A percentile compares a stretch with the other conserved stretches of the same genome.
These are phyloP conservation scores for Xestia sexstrigata DNA, from an alignment of 2,888 invertebrate species.

Conservation along the genomic window DNA sequence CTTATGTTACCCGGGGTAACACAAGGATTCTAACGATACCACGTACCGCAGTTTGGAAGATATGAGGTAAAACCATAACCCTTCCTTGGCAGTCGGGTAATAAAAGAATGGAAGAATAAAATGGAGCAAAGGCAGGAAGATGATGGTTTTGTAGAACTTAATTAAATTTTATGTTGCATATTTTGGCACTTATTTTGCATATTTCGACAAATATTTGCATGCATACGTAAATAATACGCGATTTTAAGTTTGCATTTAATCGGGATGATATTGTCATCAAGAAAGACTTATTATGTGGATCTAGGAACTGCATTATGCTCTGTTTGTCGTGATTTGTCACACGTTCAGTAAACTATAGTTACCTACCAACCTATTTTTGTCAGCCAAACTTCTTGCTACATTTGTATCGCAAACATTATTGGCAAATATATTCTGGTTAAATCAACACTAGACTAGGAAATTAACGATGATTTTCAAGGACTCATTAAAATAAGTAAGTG, in stretches of 20 bases:
- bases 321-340: slow-evolving; percentile 23
- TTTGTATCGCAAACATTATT: slow-evolving; percentile 40
- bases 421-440: slow-evolving; percentile 21
- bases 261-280: neutral
- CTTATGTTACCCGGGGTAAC: no score
- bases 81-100: no score
- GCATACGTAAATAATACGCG: no score
- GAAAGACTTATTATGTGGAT: slow-evolving; percentile 3
- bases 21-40: no score
- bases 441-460: slow-evolving; percentile 31
- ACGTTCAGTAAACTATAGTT: slow-evolving; percentile 5
- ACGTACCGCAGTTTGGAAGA: no score
- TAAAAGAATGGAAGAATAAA: no score
- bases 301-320: neutral
- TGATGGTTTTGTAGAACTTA: no score
- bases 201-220: neutral
- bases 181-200: neutral
- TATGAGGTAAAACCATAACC: no score
- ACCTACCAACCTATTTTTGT: neutral
- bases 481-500: neutral
- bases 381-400: slow-evolving; percentile 34
- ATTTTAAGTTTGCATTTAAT: no score
- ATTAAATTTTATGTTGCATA: neutral
- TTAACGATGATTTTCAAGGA: slow-evolving; percentile 43
- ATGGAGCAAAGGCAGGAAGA: no score